Evolutionary conservation across 2,888 invertebrate species (phyloP), one percentile per base, ranked within the genome.

Genomic region (Chaitophorus viminalis): DNA sequence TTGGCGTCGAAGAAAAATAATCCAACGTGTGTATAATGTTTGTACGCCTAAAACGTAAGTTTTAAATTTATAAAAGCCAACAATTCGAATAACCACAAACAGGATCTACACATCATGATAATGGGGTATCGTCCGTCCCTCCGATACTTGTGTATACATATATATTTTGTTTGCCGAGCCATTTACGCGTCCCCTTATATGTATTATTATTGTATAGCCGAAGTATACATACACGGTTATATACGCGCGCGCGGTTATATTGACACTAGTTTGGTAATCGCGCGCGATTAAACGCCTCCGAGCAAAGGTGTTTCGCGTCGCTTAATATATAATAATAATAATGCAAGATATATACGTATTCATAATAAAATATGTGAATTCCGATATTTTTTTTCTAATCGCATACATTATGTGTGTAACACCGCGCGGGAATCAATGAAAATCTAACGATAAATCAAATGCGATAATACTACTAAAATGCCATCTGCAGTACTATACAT

Each of bases 351-450:
- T 21, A 6, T 21, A 60, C 60, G 60, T 60, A 21, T 39, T 9
- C 39, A 39, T 39, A 39, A 60, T 21, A 2, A 46, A 21, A 60
- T 60, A n/a, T 8, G n/a, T 9, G 65, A 25, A 65, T 65, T 29
- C n/a, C 65, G n/a, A 76, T 76, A n/a, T 11, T 76, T 75, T 75
- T 76, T 46, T 36, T 76, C 25, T 65, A 60, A 8, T 21, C 60
- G 3, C 60, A 1, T 25, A 6, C 21, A 18, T 54, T 18, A 11
- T 25, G 1, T 21, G 60, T 25, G 6, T 25, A 8, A 21, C 60
- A 25, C 3, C n/a, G n/a, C 65, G 65, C 25, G 36, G 14, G 21
- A 36, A 39, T 75, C 74, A 39, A 75, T 39, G 74, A n/a, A 75
- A 74, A 36, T 14, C 8, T 25, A 14, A 36, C 74, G 39, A 75